These are phyloP conservation scores for Pollenia labialis DNA, from an alignment of 2,888 invertebrate genomes.

Conservation along the genomic window DNA sequence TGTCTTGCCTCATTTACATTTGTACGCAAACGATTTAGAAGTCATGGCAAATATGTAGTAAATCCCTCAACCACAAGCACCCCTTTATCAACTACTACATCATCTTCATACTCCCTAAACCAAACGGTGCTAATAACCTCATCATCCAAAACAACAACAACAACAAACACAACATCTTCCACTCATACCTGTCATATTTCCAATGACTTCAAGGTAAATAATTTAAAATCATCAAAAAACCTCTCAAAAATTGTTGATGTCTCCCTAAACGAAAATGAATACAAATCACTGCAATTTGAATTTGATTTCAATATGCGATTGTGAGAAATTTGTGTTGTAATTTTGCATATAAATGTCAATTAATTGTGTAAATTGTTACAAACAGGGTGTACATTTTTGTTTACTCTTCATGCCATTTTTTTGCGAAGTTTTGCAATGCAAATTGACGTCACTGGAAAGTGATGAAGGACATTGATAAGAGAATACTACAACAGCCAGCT, in stretches of 20 bases:
- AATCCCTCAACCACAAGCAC: slow-evolving; percentile 44
- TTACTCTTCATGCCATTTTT: neutral
- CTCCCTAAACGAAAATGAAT: neutral
- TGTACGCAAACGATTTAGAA: slow-evolving; percentile 68
- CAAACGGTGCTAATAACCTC: slow-evolving; percentile 62
- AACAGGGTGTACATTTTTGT: slow-evolving; percentile 43
- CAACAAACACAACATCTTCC: slow-evolving; percentile 18
- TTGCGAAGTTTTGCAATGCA: neutral
- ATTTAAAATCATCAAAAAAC: slow-evolving; percentile 14
- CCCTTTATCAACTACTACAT: neutral
- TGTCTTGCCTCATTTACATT: slow-evolving; percentile 67
- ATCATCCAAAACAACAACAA: slow-evolving; percentile 17
- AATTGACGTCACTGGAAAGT: slow-evolving; percentile 15
- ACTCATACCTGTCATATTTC: slow-evolving; percentile 50
- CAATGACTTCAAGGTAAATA: slow-evolving; percentile 64
- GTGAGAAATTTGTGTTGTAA: slow-evolving; percentile 31
- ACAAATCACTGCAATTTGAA: slow-evolving; percentile 32
- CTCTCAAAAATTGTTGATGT: neutral
- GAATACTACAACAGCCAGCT: neutral
- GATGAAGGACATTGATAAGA: slow-evolving; percentile 25
- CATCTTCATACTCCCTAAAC: slow-evolving; percentile 12
- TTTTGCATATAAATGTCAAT: slow-evolving; percentile 45
- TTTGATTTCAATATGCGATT: slow-evolving; percentile 45
- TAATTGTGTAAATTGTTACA: slow-evolving; percentile 36
- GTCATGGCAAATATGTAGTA: slow-evolving; percentile 71